Evolutionary conservation across 2,888 invertebrate species (phyloP).

Genomic region (Spicauda simplicius): DNA sequence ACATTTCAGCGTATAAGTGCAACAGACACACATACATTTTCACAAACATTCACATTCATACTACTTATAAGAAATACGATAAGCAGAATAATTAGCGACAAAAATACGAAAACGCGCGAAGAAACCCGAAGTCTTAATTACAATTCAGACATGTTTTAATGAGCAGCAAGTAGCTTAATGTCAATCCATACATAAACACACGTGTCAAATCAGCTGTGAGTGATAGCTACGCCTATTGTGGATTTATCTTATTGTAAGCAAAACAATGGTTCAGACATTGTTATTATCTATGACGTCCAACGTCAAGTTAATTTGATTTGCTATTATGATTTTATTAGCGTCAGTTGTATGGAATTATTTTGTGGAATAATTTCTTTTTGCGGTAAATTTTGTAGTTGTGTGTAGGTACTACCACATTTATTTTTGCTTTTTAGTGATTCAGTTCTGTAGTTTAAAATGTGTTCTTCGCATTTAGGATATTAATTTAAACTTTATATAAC

Average conservation of each 20-base stretch:
- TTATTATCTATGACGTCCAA: slow-evolving; percentile 16
- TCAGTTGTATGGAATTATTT: not conserved
- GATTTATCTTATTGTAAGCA: slow-evolving; percentile 12
- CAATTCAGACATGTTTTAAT: not conserved
- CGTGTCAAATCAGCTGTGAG: slow-evolving; percentile 15
- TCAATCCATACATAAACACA: not conserved
- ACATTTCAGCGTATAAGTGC: no score
- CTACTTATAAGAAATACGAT: no score
- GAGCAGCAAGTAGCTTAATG: not conserved
- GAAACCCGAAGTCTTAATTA: slow-evolving; percentile 1
- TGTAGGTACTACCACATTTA: no score
- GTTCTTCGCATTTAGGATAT: no score
- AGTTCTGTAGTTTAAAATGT: no score
- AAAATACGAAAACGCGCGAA: not conserved
- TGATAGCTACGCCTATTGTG: slow-evolving; percentile 8
- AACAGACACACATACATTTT: no score
- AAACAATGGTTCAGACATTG: slow-evolving; percentile 13
- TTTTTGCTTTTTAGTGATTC: no score
- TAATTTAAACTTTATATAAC: no score
- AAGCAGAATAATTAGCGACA: no score
- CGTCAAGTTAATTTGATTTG: not conserved
- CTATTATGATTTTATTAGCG: not conserved
- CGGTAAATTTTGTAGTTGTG: no score
- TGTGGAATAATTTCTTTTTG: not conserved
- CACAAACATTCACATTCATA: no score